Evolutionary conservation across 2,888 invertebrate genomes (phyloP).

Genomic region (Philaethria dido): DNA sequence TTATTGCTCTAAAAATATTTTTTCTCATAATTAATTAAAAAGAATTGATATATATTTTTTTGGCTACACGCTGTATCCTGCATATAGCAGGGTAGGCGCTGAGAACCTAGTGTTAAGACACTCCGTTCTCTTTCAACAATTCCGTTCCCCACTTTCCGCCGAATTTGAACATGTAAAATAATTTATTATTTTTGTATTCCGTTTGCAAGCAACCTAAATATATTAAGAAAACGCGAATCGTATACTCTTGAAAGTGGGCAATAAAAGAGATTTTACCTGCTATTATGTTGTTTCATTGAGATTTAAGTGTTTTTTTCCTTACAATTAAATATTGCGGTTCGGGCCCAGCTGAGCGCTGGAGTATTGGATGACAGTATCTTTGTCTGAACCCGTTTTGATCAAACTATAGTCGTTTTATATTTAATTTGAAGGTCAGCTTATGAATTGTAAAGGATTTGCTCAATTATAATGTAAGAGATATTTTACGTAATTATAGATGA

Average conservation of each 20-base stretch:
- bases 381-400: conserved; percentile 47
- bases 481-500: not conserved
- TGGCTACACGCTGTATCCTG: no score
- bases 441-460: conserved; percentile 15
- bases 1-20: no score
- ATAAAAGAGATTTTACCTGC: conserved; percentile 57
- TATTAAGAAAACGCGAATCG: conserved; percentile 36
- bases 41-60: no score
- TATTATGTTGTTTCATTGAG: conserved; percentile 64
- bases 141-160: no score
- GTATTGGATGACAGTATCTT: conserved; percentile 67
- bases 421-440: conserved; percentile 22
- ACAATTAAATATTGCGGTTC: conserved; percentile 69
- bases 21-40: no score
- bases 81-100: no score
- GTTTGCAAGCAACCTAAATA: conserved; percentile 24
- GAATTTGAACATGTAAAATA: no score
- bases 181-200: not conserved
- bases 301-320: conserved; percentile 54
- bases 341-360: conserved; percentile 61
- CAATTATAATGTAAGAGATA: conserved; percentile 13
- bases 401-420: conserved; percentile 25
- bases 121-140: no score
- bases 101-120: no score
- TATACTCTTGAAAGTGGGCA: conserved; percentile 48